Conservation (phyloP, 1,140 invertebrate species). For the Bombus ignitus region DNA sequence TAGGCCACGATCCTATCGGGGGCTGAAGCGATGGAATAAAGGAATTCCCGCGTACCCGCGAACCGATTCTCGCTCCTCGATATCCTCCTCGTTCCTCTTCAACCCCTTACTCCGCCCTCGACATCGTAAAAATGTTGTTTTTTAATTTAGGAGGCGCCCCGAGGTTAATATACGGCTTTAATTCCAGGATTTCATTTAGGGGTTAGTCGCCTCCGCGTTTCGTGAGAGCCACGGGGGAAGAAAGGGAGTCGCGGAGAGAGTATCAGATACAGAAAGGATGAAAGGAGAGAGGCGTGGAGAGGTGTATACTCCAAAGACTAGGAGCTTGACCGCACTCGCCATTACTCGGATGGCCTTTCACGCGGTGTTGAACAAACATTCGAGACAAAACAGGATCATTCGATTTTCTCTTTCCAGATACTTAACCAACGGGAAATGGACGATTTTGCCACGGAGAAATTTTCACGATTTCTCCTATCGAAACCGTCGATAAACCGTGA, state of each 20-base stretch:
- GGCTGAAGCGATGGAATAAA: constrained; percentile 9
- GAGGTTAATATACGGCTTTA: constrained; percentile 82
- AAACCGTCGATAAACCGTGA: too few relatives aligned
- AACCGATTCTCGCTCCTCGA: constrained; percentile 41
- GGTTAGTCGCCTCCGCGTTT: constrained; percentile 42
- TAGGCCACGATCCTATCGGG: constrained; percentile 34
- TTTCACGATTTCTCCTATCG: not conserved
- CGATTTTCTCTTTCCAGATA: not conserved
- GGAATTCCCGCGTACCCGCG: constrained; percentile 37
- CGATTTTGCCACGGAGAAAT: not conserved
- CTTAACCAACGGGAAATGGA: not conserved
- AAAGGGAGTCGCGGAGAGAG: not conserved
- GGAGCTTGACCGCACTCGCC: constrained; percentile 22
- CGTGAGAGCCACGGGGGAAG: not conserved
- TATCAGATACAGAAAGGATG: not conserved
- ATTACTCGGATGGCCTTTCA: not conserved
- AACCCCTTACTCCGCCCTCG: not conserved
- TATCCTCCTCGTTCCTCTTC: constrained; percentile 44
- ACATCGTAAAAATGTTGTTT: constrained; percentile 80
- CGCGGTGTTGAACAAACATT: constrained; percentile 21
- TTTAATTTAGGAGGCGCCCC: constrained; percentile 79
- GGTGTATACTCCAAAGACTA: constrained; percentile 5
- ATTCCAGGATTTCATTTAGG: constrained; percentile 81
- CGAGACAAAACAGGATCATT: not conserved
- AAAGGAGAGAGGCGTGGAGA: not conserved